Percentiles rank a stretch among this genome's conserved stretches.
Conservation (phyloP, 92 coral and sea anemone species). For the Umimayanthus chanpuru region DNA sequence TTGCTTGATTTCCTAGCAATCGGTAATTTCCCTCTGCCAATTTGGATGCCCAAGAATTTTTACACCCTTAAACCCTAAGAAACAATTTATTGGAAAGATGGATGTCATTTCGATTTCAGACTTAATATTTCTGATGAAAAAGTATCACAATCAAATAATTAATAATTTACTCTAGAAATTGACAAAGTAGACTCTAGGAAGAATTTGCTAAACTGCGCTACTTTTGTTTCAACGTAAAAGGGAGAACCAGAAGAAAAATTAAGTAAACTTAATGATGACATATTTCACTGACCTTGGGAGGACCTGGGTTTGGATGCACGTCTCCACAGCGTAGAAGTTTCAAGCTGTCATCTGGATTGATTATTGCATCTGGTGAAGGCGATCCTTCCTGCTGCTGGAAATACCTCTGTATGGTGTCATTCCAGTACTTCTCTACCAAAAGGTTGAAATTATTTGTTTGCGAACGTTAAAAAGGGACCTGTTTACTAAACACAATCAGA, state of each 20-base stretch:
- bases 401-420: conserved; percentile 2
- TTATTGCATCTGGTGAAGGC: not conserved
- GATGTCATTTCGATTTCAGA: not conserved
- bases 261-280: not conserved
- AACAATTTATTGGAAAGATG: not conserved
- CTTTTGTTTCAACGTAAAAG: not conserved
- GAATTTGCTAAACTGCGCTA: not conserved
- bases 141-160: not conserved
- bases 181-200: not conserved
- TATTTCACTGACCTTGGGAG: conserved; percentile 17
- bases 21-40: not conserved
- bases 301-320: conserved; percentile 21
- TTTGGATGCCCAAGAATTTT: not conserved
- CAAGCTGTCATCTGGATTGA: conserved; percentile 20
- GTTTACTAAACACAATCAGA: not conserved
- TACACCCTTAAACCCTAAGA: not conserved
- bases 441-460: not conserved
- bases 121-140: not conserved
- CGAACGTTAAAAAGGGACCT: not conserved
- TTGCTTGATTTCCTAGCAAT: not conserved
- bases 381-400: conserved; percentile 8
- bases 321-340: conserved; percentile 24
- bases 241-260: not conserved
- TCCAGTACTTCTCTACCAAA: conserved; percentile 20
- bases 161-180: not conserved